Evolutionary conservation across 92 coral and sea anemone species (phyloP).

Genomic region (Palythoa caribaeorum): DNA sequence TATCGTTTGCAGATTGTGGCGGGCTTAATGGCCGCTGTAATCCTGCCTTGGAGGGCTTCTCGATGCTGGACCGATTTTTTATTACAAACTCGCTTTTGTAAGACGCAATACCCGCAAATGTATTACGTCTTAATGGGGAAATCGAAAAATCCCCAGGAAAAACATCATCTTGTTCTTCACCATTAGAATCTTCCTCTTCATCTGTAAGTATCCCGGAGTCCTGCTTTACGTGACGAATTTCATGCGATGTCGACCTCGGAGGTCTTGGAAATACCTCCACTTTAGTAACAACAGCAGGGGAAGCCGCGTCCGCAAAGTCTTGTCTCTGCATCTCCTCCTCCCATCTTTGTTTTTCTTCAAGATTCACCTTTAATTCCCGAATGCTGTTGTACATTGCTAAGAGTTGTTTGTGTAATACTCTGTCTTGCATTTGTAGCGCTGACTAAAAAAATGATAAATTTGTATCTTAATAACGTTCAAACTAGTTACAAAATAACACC

Average conservation of each 20-base stretch:
- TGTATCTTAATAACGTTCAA: not conserved
- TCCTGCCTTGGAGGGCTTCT: not conserved
- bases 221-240: slow-evolving; percentile 19
- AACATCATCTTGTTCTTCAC: slow-evolving; percentile 10
- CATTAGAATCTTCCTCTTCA: slow-evolving; percentile 16
- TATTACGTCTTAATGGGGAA: not conserved
- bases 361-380: slow-evolving; percentile 27
- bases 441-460: not conserved
- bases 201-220: slow-evolving; percentile 41
- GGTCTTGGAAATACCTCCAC: slow-evolving; percentile 7
- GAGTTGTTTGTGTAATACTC: slow-evolving; percentile 35
- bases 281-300: slow-evolving; percentile 29
- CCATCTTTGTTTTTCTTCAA: slow-evolving; percentile 34
- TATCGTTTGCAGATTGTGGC: not conserved
- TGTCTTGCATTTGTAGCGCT: slow-evolving; percentile 41
- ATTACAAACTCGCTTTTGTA: not conserved
- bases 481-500: too few relatives aligned
- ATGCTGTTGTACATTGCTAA: slow-evolving; percentile 18
- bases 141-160: not conserved
- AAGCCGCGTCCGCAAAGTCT: not conserved
- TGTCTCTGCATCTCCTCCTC: slow-evolving; percentile 27
- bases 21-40: slow-evolving; percentile 2
- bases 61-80: not conserved
- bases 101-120: not conserved
- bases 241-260: not conserved